Evolutionary conservation across 2,113 vertebrate genomes (phyloP), one percentile per base, ranked within the genome.

Genomic region (Hemiscyllium ocellatum): DNA sequence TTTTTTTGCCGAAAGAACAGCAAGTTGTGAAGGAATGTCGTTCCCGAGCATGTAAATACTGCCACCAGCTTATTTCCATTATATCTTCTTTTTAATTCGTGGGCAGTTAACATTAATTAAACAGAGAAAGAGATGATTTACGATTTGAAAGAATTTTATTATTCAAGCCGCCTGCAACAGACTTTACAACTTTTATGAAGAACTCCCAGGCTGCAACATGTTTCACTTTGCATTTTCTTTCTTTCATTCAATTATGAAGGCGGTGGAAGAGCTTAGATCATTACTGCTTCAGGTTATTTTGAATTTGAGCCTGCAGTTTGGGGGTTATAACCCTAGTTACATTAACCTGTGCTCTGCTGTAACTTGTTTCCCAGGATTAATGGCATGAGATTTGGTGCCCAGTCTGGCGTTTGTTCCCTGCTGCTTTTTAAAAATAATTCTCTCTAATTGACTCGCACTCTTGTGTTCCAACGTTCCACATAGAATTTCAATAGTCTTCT

Each of bases 21-120:
- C 5, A 6, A 97, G 97, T 97, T 97, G 97, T 97, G 98, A 97
- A 97, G 97, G 97, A 97, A 96, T 72, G 96, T 96, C 96, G 96
- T 96, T 97, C 96, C 96, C 97, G 96, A 97, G 97, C 98, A 97
- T 97, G 97, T 97, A 97, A 97, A 97, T 96, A 78, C 95, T 96
- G 96, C 97, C 97, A 97, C 97, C 96, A 96, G 96, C 96, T 97
- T 96, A 96, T 0, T 94, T 96, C 96, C 96, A 96, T 97, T 26
- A 70, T 69, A 33, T 87, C 24, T 93, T 37, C 1, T 6, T 65
- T 91, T 91, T 91, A 91, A 91, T 91, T 56, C 56, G 33, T 91
- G 52, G 56, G 24, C 52, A 65, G 52, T 19, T 65, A 91, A 91
- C 87, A 90, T 90, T 56, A 91, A 91, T 91, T 91, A 8, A 91